phyloP scores from a whole-genome alignment of 53 echinoderm and acorn worm species.

The Apostichopus leukothele region DNA sequence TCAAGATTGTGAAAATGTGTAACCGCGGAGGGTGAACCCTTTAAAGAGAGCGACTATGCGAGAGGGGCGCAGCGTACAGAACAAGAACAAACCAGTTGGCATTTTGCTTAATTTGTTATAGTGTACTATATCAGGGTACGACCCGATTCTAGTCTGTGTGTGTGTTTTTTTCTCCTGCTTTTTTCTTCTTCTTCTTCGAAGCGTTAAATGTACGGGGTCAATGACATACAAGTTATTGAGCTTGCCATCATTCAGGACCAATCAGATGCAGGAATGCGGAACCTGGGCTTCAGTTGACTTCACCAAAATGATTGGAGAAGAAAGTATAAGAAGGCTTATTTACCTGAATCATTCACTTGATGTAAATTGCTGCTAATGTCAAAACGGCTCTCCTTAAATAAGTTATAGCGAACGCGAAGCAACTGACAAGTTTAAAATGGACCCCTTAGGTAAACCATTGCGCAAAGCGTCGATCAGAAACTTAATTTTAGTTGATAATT shows the following conservation, averaged over 20 bases:
- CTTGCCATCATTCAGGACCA: constrained; percentile 7
- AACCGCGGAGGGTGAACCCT: neutral
- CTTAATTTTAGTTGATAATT: constrained; percentile 38
- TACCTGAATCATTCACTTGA: constrained; percentile 35
- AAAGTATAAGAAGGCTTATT: constrained; percentile 20
- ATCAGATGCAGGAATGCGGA: constrained; percentile 33
- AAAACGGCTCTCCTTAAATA: constrained; percentile 39
- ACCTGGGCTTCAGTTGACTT: constrained; percentile 3
- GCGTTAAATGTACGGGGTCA: constrained; percentile 32
- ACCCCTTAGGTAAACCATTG: constrained; percentile 44
- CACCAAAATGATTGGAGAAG: neutral
- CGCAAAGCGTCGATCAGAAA: constrained; percentile 32
- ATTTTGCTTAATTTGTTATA: constrained; percentile 40
- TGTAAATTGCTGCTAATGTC: constrained; percentile 47
- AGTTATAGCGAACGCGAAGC: constrained; percentile 33
- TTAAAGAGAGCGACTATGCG: neutral
- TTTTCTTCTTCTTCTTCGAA: neutral
- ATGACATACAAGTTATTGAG: constrained; percentile 45
- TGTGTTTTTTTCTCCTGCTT: neutral
- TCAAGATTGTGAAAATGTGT: too few species aligned
- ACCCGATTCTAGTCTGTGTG: constrained; percentile 16
- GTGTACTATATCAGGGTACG: constrained; percentile 43
- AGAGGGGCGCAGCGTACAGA: neutral
- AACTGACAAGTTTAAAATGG: constrained; percentile 42
- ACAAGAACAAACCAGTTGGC: constrained; percentile 41